Base-by-base conservation (phyloP, 2,888 invertebrate species). In the Gastracanthus pulcherrimus region DNA sequence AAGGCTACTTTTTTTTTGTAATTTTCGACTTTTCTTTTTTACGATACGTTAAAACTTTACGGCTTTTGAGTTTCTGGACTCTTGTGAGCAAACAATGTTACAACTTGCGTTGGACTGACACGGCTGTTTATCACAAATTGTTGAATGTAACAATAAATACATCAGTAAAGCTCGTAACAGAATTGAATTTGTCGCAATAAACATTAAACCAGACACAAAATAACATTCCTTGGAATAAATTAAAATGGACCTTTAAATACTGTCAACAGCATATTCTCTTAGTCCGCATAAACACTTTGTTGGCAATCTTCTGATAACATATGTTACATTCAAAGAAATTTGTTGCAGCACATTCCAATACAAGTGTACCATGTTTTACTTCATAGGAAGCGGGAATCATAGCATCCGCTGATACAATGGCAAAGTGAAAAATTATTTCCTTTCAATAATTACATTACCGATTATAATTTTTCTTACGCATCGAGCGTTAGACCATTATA, bases 1-100 rank as follows among this genome's bases (percentile, higher is more conserved):
- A 23, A 51, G 66, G 16, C 62, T 80, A 75, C 13, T 51, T 36
- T 60, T 3, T 34, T 72, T 41, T 26, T 26, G n/a, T n/a, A n/a
- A n/a, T n/a, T n/a, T n/a, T n/a, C n/a, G n/a, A n/a, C n/a, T n/a
- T n/a, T n/a, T n/a, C n/a, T n/a, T n/a, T n/a, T n/a, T n/a, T n/a
- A n/a, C n/a, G n/a, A n/a, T n/a, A n/a, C n/a, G n/a, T n/a, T n/a
- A n/a, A n/a, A n/a, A n/a, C n/a, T n/a, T n/a, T n/a, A n/a, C n/a
- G n/a, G n/a, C 51, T n/a, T 19, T 51, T 7, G 51, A 51, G n/a
- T n/a, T n/a, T 55, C 13, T 41, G 9, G 23, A 29, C 13, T 41
- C 16, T 78, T 76, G 23, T 41, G 16, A 38, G 0, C 0, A 2
- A 13, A 13, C 13, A 45, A n/a, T 48, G 0, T 48, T 48, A 19